These are phyloP conservation scores for Myotis vivesi DNA, from an alignment of 2,797 vertebrate species.

Conservation along the genomic window DNA sequence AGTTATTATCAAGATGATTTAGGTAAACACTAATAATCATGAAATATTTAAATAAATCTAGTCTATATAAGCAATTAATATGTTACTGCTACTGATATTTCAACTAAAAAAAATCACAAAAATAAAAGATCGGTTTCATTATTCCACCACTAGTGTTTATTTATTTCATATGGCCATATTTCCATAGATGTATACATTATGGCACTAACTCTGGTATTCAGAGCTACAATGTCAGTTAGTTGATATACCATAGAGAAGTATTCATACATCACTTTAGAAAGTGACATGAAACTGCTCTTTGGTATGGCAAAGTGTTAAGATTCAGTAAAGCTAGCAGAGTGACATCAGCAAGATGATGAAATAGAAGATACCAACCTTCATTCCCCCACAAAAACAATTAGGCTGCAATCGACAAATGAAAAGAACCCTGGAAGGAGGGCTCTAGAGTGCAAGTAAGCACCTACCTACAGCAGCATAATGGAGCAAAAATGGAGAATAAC, in stretches of 20 bases:
- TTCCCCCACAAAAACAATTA: not conserved
- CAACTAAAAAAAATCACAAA: conserved; percentile 1
- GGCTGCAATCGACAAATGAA: not conserved
- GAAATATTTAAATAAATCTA: not conserved
- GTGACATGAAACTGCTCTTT: not conserved
- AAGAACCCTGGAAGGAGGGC: not conserved
- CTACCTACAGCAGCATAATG: not conserved
- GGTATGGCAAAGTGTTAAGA: not conserved
- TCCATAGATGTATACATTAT: not conserved
- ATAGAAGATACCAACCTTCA: not conserved
- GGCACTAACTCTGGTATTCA: not conserved
- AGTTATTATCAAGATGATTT: not conserved
- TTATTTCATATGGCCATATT: not conserved
- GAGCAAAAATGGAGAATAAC: not conserved
- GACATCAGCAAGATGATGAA: not conserved
- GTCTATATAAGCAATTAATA: not conserved
- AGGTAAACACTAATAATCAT: not conserved
- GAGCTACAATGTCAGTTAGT: not conserved
- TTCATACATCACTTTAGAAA: not conserved
- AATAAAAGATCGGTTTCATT: conserved; percentile 15
- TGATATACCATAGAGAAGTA: not conserved
- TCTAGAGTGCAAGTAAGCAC: not conserved
- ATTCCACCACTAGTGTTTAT: not conserved
- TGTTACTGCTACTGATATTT: not conserved
- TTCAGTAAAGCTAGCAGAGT: not conserved